Base-by-base conservation (phyloP, 1,140 invertebrate species). In the Monochamus saltuarius region DNA sequence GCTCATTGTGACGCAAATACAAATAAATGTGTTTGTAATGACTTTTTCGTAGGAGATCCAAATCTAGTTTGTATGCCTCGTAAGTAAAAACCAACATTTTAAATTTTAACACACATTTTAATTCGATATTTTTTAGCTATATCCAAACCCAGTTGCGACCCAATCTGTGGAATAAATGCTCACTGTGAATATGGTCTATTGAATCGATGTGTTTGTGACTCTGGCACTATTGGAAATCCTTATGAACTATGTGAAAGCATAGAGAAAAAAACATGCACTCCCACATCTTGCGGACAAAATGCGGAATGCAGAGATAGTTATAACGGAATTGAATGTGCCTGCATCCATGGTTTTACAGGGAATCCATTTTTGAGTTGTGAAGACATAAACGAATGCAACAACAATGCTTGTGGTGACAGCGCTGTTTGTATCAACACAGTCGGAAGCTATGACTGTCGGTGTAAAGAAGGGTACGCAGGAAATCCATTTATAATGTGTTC, bases 41-140 rank as follows among this genome's bases (percentile, higher is more conserved):
- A 88, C 1, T 91, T 89, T 70, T 94, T 94, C 74, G 83, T 94
- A 59, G 93, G 93, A 65, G 92, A 95, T 77, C 91, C 92, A 1
- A 88, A 93, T 70, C 78, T 94, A 7, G 80, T 95, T 17, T 95
- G 92, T 73, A 92, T 95, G 85, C 92, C 92, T 73, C 92, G 89
- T 91, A 84, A 90, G 89, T 89, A 46, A 50, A 13, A 1, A 1
- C 10, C n/a, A 7, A 11, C 9, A 46, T 46, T 16, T 19, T 43
- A 11, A 19, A 46, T 46, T 16, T 42, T 1, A 3, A n/a, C 0
- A 10, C 4, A 42, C 16, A 10, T 13, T 42, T 42, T 13, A 42
- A 13, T 22, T 39, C 62, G 58, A 64, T 64, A 66, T 59, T 75
- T 83, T 82, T 22, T 74, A 91, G 89, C 92, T 8, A 83, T 92